Evolutionary conservation across 1,140 invertebrate species (phyloP).

Genomic region (Stegodyphus dumicola): DNA sequence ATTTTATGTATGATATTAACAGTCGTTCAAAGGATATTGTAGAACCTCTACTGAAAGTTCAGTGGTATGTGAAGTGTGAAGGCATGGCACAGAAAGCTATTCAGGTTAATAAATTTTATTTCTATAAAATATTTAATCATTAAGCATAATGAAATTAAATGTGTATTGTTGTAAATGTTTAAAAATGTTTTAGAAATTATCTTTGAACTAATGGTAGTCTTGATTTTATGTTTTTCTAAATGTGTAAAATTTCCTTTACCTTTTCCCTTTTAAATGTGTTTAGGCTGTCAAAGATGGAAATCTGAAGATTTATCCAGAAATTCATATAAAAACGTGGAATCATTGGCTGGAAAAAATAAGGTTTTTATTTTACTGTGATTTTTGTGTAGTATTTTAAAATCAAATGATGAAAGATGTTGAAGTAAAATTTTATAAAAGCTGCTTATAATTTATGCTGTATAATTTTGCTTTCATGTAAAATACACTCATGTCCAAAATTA

Average conservation of each 20-base stretch:
- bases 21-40: slow-evolving; percentile 98
- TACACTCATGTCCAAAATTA: no score
- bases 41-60: slow-evolving; percentile 96
- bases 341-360: slow-evolving; percentile 93
- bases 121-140: neutral
- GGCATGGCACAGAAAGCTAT: slow-evolving; percentile 63
- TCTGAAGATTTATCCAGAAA: slow-evolving; percentile 92
- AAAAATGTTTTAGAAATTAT: no score
- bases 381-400: no score
- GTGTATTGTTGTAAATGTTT: slow-evolving; percentile 1
- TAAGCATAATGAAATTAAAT: neutral
- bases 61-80: slow-evolving; percentile 85
- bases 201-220: neutral
- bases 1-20: neutral
- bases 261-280: slow-evolving; percentile 21
- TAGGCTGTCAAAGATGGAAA: slow-evolving; percentile 84
- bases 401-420: no score
- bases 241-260: no score
- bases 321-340: slow-evolving; percentile 94
- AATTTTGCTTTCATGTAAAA: no score
- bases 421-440: no score
- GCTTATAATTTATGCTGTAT: no score
- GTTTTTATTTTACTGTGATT: neutral
- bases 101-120: slow-evolving; percentile 28
- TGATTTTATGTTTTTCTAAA: neutral